These are phyloP conservation scores for Trinectes maculatus DNA, from an alignment of 2,113 vertebrate species.

Conservation along the genomic window DNA sequence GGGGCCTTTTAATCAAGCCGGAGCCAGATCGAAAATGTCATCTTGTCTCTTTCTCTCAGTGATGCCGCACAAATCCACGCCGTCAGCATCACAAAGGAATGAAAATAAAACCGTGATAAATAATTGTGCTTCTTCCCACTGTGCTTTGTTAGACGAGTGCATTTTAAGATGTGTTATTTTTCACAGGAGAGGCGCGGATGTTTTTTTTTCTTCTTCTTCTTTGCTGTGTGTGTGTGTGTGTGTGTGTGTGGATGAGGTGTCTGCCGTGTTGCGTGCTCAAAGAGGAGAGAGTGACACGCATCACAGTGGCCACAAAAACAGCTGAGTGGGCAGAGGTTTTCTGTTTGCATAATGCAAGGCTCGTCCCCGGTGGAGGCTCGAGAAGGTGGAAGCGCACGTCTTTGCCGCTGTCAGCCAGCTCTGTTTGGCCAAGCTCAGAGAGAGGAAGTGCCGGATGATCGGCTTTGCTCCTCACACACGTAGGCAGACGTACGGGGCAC, in stretches of 20 bases:
- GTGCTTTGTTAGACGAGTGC: constrained; percentile 39
- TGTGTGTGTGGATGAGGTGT: constrained; percentile 31
- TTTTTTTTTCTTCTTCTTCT: constrained; percentile 9
- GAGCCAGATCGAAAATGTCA: constrained; percentile 46
- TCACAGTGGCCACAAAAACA: constrained; percentile 77
- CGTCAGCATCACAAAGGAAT: constrained; percentile 29
- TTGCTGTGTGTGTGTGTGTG: too few species aligned
- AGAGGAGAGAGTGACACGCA: constrained; percentile 62
- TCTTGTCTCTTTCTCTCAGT: constrained; percentile 6
- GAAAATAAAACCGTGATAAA: constrained; percentile 40
- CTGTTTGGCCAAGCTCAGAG: too few species aligned
- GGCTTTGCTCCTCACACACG: constrained; percentile 4
- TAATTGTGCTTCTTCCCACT: constrained; percentile 55
- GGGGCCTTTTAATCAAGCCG: constrained; percentile 61
- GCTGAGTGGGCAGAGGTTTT: constrained; percentile 81
- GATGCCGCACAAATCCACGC: constrained; percentile 29
- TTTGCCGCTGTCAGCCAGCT: constrained; percentile 5
- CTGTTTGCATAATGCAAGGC: constrained; percentile 86
- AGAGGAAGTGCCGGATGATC: constrained; percentile 23
- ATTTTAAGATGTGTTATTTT: constrained; percentile 55
- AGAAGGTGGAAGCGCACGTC: constrained; percentile 50
- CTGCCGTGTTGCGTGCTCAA: constrained; percentile 44
- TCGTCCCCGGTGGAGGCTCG: constrained; percentile 57
- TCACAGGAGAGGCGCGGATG: constrained; percentile 56
- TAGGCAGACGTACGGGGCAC: neutral